phyloP scores from a whole-genome alignment of 2,797 vertebrate species.

The Silurus lanzhouensis region DNA sequence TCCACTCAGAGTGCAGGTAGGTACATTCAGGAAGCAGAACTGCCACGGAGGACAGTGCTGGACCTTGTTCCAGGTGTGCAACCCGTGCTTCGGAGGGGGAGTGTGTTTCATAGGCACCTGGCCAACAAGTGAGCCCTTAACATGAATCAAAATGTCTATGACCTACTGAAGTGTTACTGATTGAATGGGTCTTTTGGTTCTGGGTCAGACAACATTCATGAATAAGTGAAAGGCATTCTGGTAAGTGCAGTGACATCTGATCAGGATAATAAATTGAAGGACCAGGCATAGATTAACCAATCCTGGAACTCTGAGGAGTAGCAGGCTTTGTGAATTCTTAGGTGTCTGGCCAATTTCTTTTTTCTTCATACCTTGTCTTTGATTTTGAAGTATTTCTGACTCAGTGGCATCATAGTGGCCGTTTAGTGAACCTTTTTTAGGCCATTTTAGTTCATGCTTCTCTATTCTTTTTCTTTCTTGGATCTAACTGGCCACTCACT shows the following conservation, averaged over 20 bases:
- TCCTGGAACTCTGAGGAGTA: no score
- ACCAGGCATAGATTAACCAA: background rate
- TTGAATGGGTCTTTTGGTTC: conserved; percentile 5
- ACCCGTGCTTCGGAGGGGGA: background rate
- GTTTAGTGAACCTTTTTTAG: background rate
- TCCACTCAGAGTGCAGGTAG: background rate
- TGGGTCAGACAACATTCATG: background rate
- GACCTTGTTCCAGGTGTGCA: background rate
- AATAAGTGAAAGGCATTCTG: background rate
- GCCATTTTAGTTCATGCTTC: background rate
- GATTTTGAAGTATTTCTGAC: background rate
- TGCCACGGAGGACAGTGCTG: background rate
- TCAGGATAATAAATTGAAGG: background rate
- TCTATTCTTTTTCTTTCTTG: background rate
- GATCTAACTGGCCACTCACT: background rate
- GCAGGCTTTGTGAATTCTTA: background rate
- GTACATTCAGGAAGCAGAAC: conserved; percentile 28
- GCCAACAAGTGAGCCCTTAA: background rate
- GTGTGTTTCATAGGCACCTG: background rate
- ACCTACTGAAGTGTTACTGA: conserved; percentile 21
- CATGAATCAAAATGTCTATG: conserved; percentile 27
- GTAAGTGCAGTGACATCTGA: background rate
- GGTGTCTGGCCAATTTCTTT: background rate
- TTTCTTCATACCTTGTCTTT: background rate
- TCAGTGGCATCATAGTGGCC: background rate